Base-by-base conservation (phyloP, 2,888 invertebrate species). In the Drosophila eohydei region DNA sequence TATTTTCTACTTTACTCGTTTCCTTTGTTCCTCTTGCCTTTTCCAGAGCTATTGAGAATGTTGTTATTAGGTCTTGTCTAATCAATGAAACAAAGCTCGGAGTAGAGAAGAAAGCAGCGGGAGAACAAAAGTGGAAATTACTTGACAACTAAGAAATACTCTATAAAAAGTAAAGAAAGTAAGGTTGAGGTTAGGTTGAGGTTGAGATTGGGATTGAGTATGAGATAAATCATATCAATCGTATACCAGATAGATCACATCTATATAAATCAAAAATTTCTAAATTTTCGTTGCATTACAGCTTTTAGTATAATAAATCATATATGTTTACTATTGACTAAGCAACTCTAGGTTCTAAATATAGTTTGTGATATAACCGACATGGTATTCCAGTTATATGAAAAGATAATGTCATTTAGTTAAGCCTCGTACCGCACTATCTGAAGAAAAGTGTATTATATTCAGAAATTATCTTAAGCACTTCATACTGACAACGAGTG, bases 51-150 rank as follows among this genome's bases (percentile, higher is more conserved):
- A 60, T 71, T 44, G 26, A 34, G 26, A 26, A 41, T 51, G 2
- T 34, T 43, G 48, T 54, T 58, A 57, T 58, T 59, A 55, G 0
- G 7, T 2, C 16, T 46, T 57, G 72, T 75, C 75, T 75, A 56
- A 75, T 76, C 75, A 65, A 55, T 26, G 3, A 5, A 16, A 32
- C 46, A 34, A 21, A 51, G 54, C 30, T 57, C 44, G 38, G n/a
- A 40, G 21, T 11, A 21, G 3, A 14, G 11, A 36, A 9, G 38
- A 16, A 38, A 30, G n/a, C 9, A 26, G 28, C 4, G n/a, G 26
- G 38, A 21, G n/a, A 38, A 9, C 1, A 40, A 2, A 21, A 30
- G 21, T 40, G 28, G 28, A 40, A 48, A 7, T 8, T 21, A 30
- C 14, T 16, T 12, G 28, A 58, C 26, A 28, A 28, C 12, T 16